Conservation (phyloP, 1,140 invertebrate species). For the Dendroctonus valens region DNA sequence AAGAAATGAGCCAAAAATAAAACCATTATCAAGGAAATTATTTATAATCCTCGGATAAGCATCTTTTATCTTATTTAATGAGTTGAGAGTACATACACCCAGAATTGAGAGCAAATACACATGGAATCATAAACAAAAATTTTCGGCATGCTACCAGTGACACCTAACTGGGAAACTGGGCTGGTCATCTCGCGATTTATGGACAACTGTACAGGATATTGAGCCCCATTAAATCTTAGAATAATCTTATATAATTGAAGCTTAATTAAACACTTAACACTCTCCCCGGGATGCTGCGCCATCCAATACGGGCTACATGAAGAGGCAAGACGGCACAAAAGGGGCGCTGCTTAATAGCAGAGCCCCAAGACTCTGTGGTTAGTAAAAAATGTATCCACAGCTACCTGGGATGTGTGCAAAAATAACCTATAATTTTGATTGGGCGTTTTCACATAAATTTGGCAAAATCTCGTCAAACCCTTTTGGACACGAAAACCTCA, state of each 20-base stretch:
- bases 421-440: constrained; percentile 31
- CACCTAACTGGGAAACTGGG: neutral
- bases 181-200: neutral
- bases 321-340: neutral
- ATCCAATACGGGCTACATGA: neutral
- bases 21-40: neutral
- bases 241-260: no score
- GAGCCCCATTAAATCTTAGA: no score
- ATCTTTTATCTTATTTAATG: neutral
- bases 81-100: no score
- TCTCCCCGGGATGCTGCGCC: neutral
- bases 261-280: neutral
- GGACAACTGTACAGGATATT: no score
- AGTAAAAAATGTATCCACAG: constrained; percentile 6
- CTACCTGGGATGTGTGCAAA: constrained; percentile 24
- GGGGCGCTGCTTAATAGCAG: neutral
- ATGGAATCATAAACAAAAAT: neutral
- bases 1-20: neutral
- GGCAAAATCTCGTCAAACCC: constrained; percentile 4
- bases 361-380: neutral
- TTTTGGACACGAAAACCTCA: neutral
- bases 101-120: no score
- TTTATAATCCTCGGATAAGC: neutral
- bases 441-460: constrained; percentile 18
- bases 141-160: neutral